Base-by-base conservation (phyloP, 2,888 invertebrate genomes). In the Rosalia funebris region DNA sequence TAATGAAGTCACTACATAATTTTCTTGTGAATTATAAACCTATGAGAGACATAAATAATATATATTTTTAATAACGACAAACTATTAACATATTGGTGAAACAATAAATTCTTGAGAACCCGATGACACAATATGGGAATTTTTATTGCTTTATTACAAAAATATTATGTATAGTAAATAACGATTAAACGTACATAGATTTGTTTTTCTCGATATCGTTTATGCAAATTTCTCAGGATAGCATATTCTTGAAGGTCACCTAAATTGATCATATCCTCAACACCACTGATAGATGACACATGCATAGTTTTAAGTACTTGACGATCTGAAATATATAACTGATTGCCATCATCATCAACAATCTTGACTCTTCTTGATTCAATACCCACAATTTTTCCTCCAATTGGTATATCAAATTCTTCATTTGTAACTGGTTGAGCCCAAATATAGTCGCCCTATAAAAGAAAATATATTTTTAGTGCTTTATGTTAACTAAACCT, bases 211-310 rank as follows among this genome's bases (percentile, higher is more conserved):
- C 87, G 89, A 82, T 97, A 98, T 71, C 98, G 87, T 73, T 93
- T 89, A 75, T 94, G 91, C 56, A 98, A 85, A 83, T 98, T 98
- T 56, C 95, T 85, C 34, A 98, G 84, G 65, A 98, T 96, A 1
- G 96, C 94, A 74, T 94, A 93, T 78, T 98, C 98, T 79, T 97
- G 95, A 41, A 98, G 85, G 80, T 98, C 98, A 1, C 95, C 96
- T 34, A 98, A 84, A 25, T 91, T 91, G 71, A 97, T 97, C 96
- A 98, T 96, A 79, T 98, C 97, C 77, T 96, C 96, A 10, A 96
- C 95, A 19, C 93, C 92, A 57, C 86, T 83, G 45, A 91, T 84
- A 0, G 94, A 94, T 11, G 94, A 90, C 2, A 88, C 82, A 76
- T 94, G 93, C 85, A 95, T 89, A 1, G 88, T 84, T 75, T 90